A percentile compares a stretch with the other conserved stretches of the same genome.
Evolutionary conservation across 2,888 invertebrate species (phyloP).

Genomic region (Pachliopta kotzebuea): DNA sequence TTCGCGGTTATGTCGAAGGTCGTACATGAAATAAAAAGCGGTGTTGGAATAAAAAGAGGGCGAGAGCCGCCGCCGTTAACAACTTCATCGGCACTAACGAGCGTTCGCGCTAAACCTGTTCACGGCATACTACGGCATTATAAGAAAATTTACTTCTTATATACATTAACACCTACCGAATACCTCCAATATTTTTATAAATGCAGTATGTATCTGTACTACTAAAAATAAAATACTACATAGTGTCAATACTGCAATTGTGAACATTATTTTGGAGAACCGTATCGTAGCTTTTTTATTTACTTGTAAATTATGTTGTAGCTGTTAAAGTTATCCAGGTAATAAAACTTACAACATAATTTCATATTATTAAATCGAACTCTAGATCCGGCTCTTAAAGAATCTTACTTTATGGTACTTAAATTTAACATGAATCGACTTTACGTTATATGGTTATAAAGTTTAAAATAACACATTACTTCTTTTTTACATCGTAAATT

Average conservation of each 20-base stretch:
- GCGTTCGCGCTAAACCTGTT: slow-evolving; percentile 49
- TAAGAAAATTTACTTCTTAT: slow-evolving; percentile 35
- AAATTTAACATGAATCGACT: slow-evolving; percentile 1
- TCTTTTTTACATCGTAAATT: background rate
- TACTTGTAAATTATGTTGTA: slow-evolving; percentile 6
- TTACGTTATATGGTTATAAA: slow-evolving; percentile 2
- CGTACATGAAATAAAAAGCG: slow-evolving; percentile 37
- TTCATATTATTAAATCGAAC: slow-evolving; percentile 13
- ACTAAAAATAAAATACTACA: background rate
- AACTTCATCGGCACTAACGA: slow-evolving; percentile 76
- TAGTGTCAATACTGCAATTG: background rate
- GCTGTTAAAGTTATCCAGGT: slow-evolving; percentile 1
- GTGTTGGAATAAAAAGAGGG: slow-evolving; percentile 53
- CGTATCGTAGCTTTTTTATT: background rate
- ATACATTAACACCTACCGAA: background rate
- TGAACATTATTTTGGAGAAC: background rate
- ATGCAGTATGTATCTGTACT: background rate
- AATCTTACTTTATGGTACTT: slow-evolving; percentile 9
- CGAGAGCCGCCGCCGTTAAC: slow-evolving; percentile 65
- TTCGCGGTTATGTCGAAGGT: slow-evolving; percentile 28
- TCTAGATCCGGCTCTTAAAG: background rate
- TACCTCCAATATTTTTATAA: background rate
- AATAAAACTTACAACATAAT: slow-evolving; percentile 29
- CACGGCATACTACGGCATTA: slow-evolving; percentile 40
- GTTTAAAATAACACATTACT: slow-evolving; percentile 15